Evolutionary conservation across 2,113 vertebrate species (phyloP).

Genomic region (Neolamprologus hecqui): DNA sequence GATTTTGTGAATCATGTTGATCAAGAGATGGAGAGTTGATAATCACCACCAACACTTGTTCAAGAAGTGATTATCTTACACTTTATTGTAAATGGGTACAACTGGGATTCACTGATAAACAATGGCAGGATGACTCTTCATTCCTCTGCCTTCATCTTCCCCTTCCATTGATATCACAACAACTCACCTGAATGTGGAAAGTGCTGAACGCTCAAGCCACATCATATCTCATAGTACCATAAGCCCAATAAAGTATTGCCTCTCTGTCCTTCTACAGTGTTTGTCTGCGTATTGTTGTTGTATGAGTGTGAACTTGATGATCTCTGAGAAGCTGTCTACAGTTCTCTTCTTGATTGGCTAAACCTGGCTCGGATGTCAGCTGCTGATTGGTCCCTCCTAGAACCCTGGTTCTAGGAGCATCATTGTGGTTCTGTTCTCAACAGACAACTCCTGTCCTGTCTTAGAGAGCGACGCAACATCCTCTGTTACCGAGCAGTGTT

Average conservation of each 20-base stretch:
- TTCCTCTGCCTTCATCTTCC: background rate
- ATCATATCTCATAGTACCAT: background rate
- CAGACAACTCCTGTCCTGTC: background rate
- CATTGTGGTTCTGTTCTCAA: background rate
- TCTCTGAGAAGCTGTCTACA: background rate
- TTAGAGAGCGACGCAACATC: background rate
- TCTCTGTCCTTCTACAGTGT: background rate
- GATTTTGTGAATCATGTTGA: background rate
- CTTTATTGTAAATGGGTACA: background rate
- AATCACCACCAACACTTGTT: background rate
- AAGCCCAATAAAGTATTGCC: background rate
- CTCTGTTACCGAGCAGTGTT: no score
- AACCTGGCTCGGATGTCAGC: background rate
- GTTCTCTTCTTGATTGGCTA: background rate
- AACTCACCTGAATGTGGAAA: rapidly evolving
- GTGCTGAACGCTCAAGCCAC: rapidly evolving
- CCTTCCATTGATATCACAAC: background rate
- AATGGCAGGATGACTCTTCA: background rate
- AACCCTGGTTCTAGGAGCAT: background rate
- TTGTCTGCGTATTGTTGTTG: background rate
- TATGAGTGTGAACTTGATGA: background rate
- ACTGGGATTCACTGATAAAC: background rate
- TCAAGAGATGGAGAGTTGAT: background rate
- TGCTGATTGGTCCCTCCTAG: background rate
- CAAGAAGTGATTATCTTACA: background rate